Evolutionary conservation across 2,888 invertebrate genomes (phyloP), one percentile per base, ranked within the genome.

Genomic region (Oegoconia quadripuncta): DNA sequence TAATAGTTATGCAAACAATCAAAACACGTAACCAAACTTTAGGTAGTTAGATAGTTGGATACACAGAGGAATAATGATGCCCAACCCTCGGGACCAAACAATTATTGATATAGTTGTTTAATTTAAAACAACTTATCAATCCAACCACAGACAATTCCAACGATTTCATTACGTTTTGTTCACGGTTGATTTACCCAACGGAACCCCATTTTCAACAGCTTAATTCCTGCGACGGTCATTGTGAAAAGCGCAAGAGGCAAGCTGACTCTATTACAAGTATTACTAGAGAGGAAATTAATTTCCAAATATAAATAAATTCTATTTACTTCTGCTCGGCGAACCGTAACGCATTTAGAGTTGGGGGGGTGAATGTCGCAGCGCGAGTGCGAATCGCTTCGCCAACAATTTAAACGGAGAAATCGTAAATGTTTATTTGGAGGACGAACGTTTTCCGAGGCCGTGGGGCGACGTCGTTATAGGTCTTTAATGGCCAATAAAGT

Each of bases 401-500:
- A 78, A 82, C 80, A 79, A 83, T 80, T 81, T 82, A 79, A 78
- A 72, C 74, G 76, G 55, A 62, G 66, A 57, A 74, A 74, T 77
- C 81, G 80, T 80, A 82, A 83, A 82, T 82, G 83, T 82, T 83
- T 82, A 81, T 82, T 82, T 77, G 74, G 74, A 66, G 66, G 62
- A 70, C 56, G 48, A 43, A 67, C 61, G 66, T 71, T 77, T 71
- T 64, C 67, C 66, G 57, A 52, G 66, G 73, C 70, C 65, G 66
- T 72, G 71, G 71, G 71, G 70, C 67, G 69, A 69, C 64, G 63
- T 78, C 80, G 78, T 83, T 83, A 83, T 73, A 71, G 76, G 72
- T 79, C 68, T 77, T 78, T 80, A 83, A 83, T 81, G 74, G 74
- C 74, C 80, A 80, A 82, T 83, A 81, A 82, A 81, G 71, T 77